Evolutionary conservation across 2,797 vertebrate species (phyloP), one percentile per base, ranked within the genome.

Genomic region (Eulemur rubriventer): DNA sequence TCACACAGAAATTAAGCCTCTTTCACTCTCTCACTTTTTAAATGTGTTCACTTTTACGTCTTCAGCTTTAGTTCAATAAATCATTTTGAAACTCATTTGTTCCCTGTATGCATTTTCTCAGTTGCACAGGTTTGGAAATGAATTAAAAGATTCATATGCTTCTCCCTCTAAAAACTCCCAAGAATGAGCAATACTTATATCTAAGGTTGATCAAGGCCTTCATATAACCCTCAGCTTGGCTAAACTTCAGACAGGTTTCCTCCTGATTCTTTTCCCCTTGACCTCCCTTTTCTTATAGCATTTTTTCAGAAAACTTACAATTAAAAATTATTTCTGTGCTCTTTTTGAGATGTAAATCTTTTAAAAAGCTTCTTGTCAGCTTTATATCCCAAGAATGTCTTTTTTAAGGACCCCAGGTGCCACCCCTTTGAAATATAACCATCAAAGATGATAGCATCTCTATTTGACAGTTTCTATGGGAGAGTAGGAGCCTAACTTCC

Each of bases 21-120:
- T 93, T 96, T 75, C n/a, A 73, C 3, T 41, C 26, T 69, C 30
- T 90, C 5, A 35, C 35, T 57, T 88, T 82, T 63, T 82, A 73
- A 55, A 75, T 46, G 16, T 55, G 11, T 43, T 80, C 28, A 63
- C 28, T 84, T 95, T 76, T 63, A 94, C 43, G 94, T 79, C 81
- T 84, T 88, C 46, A 79, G 61, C 52, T 95, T 96, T 90, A 76
- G 8, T 75, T 97, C 91, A 98, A 94, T 96, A 98, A 97, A 96
- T 96, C 33, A 35, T 80, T 91, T 85, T 79, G 50, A 96, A 91
- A 86, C 24, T 26, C 48, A 89, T 63, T 65, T 95, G 46, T 96
- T 72, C 11, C 38, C 16, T 65, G 28, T 46, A 16, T 61, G 20
- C 28, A 57, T 96, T 96, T 94, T 88, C 16, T 87, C 30, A 65